Conservation (phyloP, 2,888 invertebrate genomes). For the Cataglyphis rosenhaueri region DNA sequence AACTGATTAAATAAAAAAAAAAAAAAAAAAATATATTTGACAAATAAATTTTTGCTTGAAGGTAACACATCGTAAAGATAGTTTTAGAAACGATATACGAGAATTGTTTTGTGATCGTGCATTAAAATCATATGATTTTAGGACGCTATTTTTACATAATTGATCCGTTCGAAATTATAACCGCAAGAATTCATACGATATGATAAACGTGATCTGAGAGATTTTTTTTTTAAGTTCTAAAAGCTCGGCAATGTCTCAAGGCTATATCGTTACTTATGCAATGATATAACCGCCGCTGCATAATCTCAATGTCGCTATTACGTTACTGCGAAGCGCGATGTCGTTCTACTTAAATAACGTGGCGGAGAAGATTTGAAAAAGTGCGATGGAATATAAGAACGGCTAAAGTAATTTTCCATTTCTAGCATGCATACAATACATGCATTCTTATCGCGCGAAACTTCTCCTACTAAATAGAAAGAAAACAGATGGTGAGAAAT, state of each 20-base stretch:
- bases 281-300: slow-evolving; percentile 40
- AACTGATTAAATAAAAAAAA: not conserved
- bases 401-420: not conserved
- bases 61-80: not conserved
- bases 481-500: not conserved
- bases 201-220: not conserved
- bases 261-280: slow-evolving; percentile 34
- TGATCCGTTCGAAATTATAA: not conserved
- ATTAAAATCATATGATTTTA: not conserved
- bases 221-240: slow-evolving; percentile 29
- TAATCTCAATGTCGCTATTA: slow-evolving; percentile 51
- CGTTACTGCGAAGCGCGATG: slow-evolving; percentile 13
- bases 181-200: not conserved
- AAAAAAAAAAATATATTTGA: not conserved
- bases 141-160: not conserved
- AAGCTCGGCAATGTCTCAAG: slow-evolving; percentile 30
- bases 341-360: slow-evolving; percentile 30
- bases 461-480: not conserved
- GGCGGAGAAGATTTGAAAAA: not conserved
- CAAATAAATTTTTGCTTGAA: not conserved
- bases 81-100: not conserved
- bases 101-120: not conserved
- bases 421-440: not conserved
- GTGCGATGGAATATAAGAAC: not conserved
- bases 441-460: not conserved